A percentile compares a stretch with the other conserved stretches of the same genome.
Conservation (phyloP, 2,113 vertebrate species). For the Rattus rattus region DNA sequence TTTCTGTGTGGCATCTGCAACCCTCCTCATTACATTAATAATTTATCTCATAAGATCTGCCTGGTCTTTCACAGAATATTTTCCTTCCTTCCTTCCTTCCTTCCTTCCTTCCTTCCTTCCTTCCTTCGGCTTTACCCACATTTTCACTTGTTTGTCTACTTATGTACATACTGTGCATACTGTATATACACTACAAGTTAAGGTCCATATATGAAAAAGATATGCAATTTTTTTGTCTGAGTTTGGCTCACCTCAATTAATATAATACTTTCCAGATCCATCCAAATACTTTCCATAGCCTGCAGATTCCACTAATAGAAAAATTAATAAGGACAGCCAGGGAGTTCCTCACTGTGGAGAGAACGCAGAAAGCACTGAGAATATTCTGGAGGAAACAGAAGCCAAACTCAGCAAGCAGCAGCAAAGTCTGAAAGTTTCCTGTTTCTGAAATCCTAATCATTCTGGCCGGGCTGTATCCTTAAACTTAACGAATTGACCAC, state of each 20-base stretch:
- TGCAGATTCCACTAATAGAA: background rate
- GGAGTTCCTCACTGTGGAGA: background rate
- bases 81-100: too few relatives aligned
- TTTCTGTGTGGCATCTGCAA: background rate
- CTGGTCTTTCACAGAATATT: background rate
- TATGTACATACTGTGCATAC: too few relatives aligned
- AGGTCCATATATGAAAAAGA: background rate
- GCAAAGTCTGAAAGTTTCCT: conserved; percentile 58
- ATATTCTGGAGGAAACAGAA: background rate
- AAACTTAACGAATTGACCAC: conserved; percentile 60
- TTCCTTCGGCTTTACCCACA: background rate
- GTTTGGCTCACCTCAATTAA: background rate
- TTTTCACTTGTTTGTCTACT: too few relatives aligned
- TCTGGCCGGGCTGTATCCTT: background rate
- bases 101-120: background rate
- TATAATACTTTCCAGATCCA: background rate
- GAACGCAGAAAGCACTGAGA: background rate
- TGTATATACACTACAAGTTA: background rate
- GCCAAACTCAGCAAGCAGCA: background rate
- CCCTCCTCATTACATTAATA: background rate
- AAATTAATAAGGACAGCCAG: background rate
- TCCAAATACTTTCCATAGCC: background rate
- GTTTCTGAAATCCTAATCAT: conserved; percentile 61
- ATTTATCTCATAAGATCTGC: background rate
- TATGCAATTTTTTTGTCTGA: background rate